A percentile compares a stretch with the other conserved stretches of the same genome.
These are phyloP conservation scores for Alitta virens DNA, from an alignment of 2,888 invertebrate genomes.

Conservation along the genomic window DNA sequence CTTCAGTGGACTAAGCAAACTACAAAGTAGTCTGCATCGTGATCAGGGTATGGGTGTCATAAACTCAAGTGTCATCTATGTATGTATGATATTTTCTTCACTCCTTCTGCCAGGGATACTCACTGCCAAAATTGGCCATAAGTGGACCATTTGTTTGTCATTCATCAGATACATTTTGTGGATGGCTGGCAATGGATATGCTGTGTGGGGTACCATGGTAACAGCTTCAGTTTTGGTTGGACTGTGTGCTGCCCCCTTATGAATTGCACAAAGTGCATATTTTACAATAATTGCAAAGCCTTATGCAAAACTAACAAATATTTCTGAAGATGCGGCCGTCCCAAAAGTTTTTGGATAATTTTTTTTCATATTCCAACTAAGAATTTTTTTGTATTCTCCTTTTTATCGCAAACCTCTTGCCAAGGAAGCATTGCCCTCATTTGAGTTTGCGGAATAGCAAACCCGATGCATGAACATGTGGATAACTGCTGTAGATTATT, in stretches of 20 bases:
- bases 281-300: constrained; percentile 58
- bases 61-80: constrained; percentile 86
- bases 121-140: constrained; percentile 55
- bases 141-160: constrained; percentile 90
- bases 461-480: no score
- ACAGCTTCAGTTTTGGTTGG: constrained; percentile 85
- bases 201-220: constrained; percentile 68
- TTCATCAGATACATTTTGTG: constrained; percentile 93
- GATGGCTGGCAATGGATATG: constrained; percentile 81
- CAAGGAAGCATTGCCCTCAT: no score
- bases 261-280: constrained; percentile 98
- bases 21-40: constrained; percentile 87
- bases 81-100: constrained; percentile 88
- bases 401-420: no score
- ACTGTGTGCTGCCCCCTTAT: constrained; percentile 93
- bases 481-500: no score
- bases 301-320: not conserved
- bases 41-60: constrained; percentile 86
- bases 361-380: no score
- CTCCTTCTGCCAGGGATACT: constrained; percentile 70
- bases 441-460: no score
- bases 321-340: no score
- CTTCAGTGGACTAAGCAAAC: constrained; percentile 68
- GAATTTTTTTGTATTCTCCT: no score
- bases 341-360: no score